phyloP scores from a whole-genome alignment of 2,888 invertebrate genomes.

The Ennomos quercinarius region DNA sequence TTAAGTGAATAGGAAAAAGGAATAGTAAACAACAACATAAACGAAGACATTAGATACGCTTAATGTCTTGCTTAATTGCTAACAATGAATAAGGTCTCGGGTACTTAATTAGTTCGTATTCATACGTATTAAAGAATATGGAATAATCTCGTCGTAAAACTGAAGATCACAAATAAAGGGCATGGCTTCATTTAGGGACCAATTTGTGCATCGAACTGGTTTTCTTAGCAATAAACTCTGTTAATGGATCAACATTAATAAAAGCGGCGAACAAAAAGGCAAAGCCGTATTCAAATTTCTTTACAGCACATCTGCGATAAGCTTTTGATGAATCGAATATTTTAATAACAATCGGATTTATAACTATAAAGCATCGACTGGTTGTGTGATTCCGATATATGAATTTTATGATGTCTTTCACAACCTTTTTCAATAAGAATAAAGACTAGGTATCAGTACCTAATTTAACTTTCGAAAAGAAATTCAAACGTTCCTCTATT shows the following conservation, averaged over 20 bases:
- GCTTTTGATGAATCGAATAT: slow-evolving; percentile 57
- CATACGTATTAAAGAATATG: slow-evolving; percentile 45
- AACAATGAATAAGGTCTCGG: slow-evolving; percentile 43
- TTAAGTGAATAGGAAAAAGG: slow-evolving; percentile 28
- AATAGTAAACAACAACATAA: slow-evolving; percentile 25
- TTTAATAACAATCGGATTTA: slow-evolving; percentile 58
- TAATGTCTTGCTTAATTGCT: slow-evolving; percentile 35
- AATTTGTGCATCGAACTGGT: slow-evolving; percentile 73
- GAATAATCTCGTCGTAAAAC: slow-evolving; percentile 62
- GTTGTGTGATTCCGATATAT: slow-evolving; percentile 41
- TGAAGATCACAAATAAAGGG: slow-evolving; percentile 53
- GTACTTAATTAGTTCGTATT: slow-evolving; percentile 50
- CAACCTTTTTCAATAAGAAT: slow-evolving; percentile 4
- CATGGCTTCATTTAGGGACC: slow-evolving; percentile 65
- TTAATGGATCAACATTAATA: slow-evolving; percentile 78
- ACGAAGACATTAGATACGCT: slow-evolving; percentile 15
- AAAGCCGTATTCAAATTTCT: slow-evolving; percentile 65
- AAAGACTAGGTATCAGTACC: background rate
- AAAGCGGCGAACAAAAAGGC: slow-evolving; percentile 66
- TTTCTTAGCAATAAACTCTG: slow-evolving; percentile 68
- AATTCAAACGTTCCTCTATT: slow-evolving; percentile 11
- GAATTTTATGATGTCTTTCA: slow-evolving; percentile 28
- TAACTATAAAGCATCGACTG: slow-evolving; percentile 51
- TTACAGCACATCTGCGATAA: slow-evolving; percentile 58
- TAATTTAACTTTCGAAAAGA: slow-evolving; percentile 15